Evolutionary conservation across 1,140 invertebrate species (phyloP).

Genomic region (Hydropsyche tenuis): DNA sequence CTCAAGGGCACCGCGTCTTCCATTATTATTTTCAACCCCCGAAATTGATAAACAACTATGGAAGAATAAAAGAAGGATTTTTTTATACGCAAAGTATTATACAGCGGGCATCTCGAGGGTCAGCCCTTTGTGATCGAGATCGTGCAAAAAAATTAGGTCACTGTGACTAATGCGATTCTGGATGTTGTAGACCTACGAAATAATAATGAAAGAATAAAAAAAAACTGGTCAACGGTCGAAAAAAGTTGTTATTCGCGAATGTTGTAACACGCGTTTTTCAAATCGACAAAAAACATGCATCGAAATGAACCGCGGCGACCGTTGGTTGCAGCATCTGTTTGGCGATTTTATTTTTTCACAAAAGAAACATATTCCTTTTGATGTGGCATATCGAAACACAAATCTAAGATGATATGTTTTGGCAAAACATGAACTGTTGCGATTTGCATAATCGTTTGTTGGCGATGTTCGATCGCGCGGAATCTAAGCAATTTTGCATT

Average conservation of each 20-base stretch:
- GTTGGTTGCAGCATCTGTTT: slow-evolving; percentile 25
- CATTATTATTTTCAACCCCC: slow-evolving; percentile 27
- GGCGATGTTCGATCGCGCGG: too few species aligned
- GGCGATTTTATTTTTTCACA: too few species aligned
- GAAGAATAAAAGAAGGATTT: slow-evolving; percentile 2
- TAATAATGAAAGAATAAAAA: not conserved
- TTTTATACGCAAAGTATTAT: not conserved
- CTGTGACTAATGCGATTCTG: slow-evolving; percentile 47
- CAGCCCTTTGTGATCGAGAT: slow-evolving; percentile 14
- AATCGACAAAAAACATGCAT: slow-evolving; percentile 7
- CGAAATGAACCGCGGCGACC: slow-evolving; percentile 13
- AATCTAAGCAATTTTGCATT: too few species aligned
- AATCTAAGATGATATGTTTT: too few species aligned
- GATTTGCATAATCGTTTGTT: too few species aligned
- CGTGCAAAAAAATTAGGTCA: slow-evolving; percentile 47
- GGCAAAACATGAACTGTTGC: too few species aligned
- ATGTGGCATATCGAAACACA: too few species aligned
- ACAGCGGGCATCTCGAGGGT: slow-evolving; percentile 1
- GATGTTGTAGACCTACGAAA: not conserved
- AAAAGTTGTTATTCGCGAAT: slow-evolving; percentile 14
- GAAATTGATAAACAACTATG: slow-evolving; percentile 21
- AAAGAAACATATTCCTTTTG: too few species aligned
- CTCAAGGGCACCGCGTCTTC: slow-evolving; percentile 3
- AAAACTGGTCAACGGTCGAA: slow-evolving; percentile 24
- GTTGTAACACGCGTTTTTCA: not conserved